Evolutionary conservation across 2,797 vertebrate genomes (phyloP).

Genomic region (Malacoraja senta): DNA sequence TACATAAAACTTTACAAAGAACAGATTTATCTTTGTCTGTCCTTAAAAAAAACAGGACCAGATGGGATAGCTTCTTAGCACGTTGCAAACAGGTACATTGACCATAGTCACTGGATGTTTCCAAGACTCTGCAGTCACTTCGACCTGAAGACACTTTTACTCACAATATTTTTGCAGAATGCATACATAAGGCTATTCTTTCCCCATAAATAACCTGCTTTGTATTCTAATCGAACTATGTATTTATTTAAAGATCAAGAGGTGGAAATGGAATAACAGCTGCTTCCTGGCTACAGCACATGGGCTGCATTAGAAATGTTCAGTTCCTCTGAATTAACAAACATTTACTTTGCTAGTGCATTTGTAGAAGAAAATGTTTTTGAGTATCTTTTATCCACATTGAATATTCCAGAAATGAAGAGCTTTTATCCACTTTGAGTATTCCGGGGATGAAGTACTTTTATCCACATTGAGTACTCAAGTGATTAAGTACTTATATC

Average conservation of each 20-base stretch:
- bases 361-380: neutral
- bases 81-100: constrained; percentile 14
- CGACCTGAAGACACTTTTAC: neutral
- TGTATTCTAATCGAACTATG: constrained; percentile 1
- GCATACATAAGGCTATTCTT: constrained; percentile 17
- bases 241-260: constrained; percentile 25
- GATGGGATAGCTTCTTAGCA: neutral
- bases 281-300: constrained; percentile 30
- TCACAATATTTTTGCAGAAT: neutral
- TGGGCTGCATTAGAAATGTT: constrained; percentile 19
- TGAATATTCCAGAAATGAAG: neutral
- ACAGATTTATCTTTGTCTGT: constrained; percentile 1
- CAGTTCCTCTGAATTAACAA: constrained; percentile 27
- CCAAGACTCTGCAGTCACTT: neutral
- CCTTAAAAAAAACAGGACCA: neutral
- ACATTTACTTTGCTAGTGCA: neutral
- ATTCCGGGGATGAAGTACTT: neutral
- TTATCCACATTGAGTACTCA: no score
- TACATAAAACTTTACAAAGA: constrained; percentile 5
- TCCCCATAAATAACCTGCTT: neutral
- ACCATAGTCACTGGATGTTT: no score
- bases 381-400: neutral
- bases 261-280: constrained; percentile 33
- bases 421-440: neutral
- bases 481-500: no score